Base-by-base conservation (phyloP, 2,888 invertebrate species). In the Troides oblongomaculatus region DNA sequence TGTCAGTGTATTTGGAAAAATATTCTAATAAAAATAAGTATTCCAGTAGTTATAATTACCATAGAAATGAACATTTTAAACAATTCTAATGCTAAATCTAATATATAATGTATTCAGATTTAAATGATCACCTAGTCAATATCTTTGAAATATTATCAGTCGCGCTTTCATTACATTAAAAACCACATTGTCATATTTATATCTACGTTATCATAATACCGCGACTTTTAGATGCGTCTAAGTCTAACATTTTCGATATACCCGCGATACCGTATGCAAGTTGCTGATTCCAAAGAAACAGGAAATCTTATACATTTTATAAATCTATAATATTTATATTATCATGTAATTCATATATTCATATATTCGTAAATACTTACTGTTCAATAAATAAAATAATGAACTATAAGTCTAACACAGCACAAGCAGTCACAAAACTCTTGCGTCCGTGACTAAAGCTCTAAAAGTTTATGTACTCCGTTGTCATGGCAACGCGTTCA, bases 401-500 rank as follows among this genome's bases (percentile, higher is more conserved):
- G 53, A 70, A 64, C 5, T 21, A 53, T 39, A 68, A 63, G 56
- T 69, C 50, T 60, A 63, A 57, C 72, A 72, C 72, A 65, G 53
- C 70, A 71, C 70, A 60, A 59, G 53, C 59, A 69, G 62, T 67
- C 73, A 72, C 74, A 75, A 74, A 74, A 77, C 76, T 66, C 69
- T 70, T 71, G 66, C 46, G 68, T 65, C 62, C 61, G 66, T 59
- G 68, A 74, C 21, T 21, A 76, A 75, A 75, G 77, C 69, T 74
- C 67, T 74, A 76, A 75, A 71, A 75, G 74, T 80, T 81, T 87
- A 85, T 88, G 86, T 87, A 89, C 89, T 84, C 87, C 84, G 92
- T 91, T 80, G 90, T 89, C 92, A 92, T 92, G 85, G 85, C 83
- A 91, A 92, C 91, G 81, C 78, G 79, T 77, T 78, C 74, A 77